Base-by-base conservation (phyloP, 2,888 invertebrate species). In the Hartigia nigra region DNA sequence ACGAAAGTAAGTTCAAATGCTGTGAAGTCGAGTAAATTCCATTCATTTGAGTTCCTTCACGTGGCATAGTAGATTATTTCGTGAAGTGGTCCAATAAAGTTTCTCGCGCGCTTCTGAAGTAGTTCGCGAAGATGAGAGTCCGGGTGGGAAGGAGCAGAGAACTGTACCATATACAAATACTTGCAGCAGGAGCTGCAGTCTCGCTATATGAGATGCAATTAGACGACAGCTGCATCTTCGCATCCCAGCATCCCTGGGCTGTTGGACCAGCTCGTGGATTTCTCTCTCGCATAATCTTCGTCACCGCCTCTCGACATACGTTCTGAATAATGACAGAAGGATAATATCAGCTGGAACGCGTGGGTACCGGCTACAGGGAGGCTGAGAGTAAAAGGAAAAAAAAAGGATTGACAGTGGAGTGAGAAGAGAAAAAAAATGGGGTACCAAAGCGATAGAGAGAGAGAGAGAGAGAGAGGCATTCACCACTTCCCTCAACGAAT, bases 11-110 rank as follows among this genome's bases (percentile, higher is more conserved):
- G 55, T 55, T 23, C 1, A 23, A 55, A 23, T 9, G 9, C 23
- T 9, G 23, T 9, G 55, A 55, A 55, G 9, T 23, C 9, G 2
- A 55, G 9, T 55, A 55, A 55, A 55, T 55, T 55, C 23, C 23
- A 55, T 9, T 55, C 9, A 55, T 55, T 55, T 55, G 55, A 55
- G 23, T 55, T 55, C 55, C 55, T 55, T 23, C 55, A 0, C 23
- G 23, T 55, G 55, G 9, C 9, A 55, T 23, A 9, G 9, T 2
- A 23, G 23, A 9, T 23, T 5, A 84, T 86, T 86, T 82, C 83
- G 82, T 81, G 82, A 83, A 86, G 86, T 86, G 84, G 84, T 82
- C 85, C 86, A 86, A 86, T 85, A 84, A 86, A 83, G 84, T 86
- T 86, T 86, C 86, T 86, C 86, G 83, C 81, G 84, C 81, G 82